A percentile compares a stretch with the other conserved stretches of the same genome.
phyloP scores from a whole-genome alignment of 2,797 vertebrate species.

The Falco cherrug region DNA sequence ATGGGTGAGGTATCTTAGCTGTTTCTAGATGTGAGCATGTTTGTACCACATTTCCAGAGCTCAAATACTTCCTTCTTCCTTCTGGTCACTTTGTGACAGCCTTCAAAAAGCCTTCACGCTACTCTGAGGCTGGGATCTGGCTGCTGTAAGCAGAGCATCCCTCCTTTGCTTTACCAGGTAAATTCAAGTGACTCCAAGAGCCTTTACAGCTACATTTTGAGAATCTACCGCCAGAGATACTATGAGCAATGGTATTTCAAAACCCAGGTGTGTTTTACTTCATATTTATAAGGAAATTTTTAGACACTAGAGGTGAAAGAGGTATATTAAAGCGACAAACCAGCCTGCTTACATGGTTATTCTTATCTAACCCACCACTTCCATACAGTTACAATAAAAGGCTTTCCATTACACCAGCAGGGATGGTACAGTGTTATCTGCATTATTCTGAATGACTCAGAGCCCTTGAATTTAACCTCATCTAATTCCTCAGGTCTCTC shows the following conservation, averaged over 20 bases:
- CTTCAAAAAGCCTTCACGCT: background rate
- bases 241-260: background rate
- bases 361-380: background rate
- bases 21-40: background rate
- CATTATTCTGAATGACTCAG: background rate
- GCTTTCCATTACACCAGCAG: background rate
- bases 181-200: background rate
- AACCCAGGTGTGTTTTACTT: background rate
- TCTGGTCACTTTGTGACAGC: background rate
- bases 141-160: accelerated
- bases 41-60: background rate
- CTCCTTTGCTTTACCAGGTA: background rate
- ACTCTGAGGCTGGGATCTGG: background rate
- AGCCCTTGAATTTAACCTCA: background rate
- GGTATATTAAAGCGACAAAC: background rate
- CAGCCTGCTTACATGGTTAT: background rate
- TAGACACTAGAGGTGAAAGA: background rate
- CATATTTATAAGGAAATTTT: background rate
- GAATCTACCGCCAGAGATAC: background rate
- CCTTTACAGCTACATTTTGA: background rate
- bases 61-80: background rate
- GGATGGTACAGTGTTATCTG: background rate
- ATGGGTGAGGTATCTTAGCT: background rate
- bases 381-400: background rate
- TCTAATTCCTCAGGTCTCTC: background rate